Base-by-base conservation (phyloP, 2,888 invertebrate genomes). In the Drosophila birchii region DNA sequence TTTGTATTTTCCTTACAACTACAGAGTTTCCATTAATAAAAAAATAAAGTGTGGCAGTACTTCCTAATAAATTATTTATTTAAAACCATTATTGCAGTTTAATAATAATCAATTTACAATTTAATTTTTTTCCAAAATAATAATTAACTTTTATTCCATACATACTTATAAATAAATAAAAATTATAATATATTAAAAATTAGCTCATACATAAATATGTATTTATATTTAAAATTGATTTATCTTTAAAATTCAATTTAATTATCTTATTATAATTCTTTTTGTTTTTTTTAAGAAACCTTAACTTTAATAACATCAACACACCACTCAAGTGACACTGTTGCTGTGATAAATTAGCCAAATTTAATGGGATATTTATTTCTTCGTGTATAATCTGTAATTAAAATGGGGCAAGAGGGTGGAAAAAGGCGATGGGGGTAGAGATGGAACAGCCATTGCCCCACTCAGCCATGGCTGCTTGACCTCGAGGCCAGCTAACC, bases 371-470 rank as follows among this genome's bases (percentile, higher is more conserved):
- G 9, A 18, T 44, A 45, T 18, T 54, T 60, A 53, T 43, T 34
- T 66, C 39, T 36, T 45, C 26, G 38, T 51, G 66, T 59, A 60
- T 44, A 72, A 53, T 73, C 45, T 67, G 60, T 78, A 79, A 82
- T 80, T 80, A 78, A 79, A 86, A 39, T 66, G 62, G 26, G 26
- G 45, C 36, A 34, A 68, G 56, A n/a, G 59, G 32, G 26, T 45
- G 45, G 44, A 45, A 26, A 16, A 45, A 9, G 0, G 9, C 1
- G 9, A 18, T 1, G 6, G 11, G 32, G 9, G 20, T 32, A 11
- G 26, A 16, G 38, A 18, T n/a, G 29, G 11, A 32, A 23, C 41
- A 44, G 7, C 44, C 56, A 58, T 39, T n/a, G 45, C 41, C 68
- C 58, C 59, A 56, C 43, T 69, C 68, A 63, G 45, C 68, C 53